Conservation (phyloP, 2,113 vertebrate species). For the Columbina picui region DNA sequence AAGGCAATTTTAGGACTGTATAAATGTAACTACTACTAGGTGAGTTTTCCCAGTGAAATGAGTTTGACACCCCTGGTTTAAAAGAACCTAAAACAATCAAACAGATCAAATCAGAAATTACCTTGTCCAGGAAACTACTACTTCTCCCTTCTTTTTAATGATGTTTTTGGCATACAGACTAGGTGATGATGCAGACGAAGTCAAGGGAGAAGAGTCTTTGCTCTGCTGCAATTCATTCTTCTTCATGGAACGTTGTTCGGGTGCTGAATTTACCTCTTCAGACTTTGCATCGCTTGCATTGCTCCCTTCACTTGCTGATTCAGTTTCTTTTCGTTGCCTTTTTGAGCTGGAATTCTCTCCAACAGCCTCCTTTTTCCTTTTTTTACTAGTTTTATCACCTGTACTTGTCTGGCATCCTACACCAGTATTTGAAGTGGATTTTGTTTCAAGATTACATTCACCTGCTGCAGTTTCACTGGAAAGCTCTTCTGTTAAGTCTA, state of each 20-base stretch:
- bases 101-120: conserved; percentile 54
- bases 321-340: conserved; percentile 65
- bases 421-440: conserved; percentile 2
- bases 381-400: conserved; percentile 71
- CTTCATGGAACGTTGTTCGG: conserved; percentile 27
- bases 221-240: conserved; percentile 36
- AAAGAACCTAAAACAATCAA: neutral
- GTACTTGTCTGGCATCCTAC: conserved; percentile 19
- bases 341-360: conserved; percentile 57
- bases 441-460: conserved; percentile 40
- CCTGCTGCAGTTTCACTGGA: conserved; percentile 1
- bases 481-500: conserved; percentile 62
- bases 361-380: conserved; percentile 67
- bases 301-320: conserved; percentile 34
- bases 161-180: conserved; percentile 93
- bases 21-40: no score
- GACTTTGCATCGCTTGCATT: conserved; percentile 6
- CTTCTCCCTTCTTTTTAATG: conserved; percentile 92
- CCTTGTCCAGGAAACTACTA: conserved; percentile 94
- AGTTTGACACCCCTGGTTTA: neutral
- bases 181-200: conserved; percentile 69
- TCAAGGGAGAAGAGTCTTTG: conserved; percentile 40
- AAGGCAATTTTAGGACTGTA: no score
- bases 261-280: conserved; percentile 43
- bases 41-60: no score